These are phyloP conservation scores for Xylophagus ater DNA, from an alignment of 2,888 invertebrate genomes.

Conservation along the genomic window DNA sequence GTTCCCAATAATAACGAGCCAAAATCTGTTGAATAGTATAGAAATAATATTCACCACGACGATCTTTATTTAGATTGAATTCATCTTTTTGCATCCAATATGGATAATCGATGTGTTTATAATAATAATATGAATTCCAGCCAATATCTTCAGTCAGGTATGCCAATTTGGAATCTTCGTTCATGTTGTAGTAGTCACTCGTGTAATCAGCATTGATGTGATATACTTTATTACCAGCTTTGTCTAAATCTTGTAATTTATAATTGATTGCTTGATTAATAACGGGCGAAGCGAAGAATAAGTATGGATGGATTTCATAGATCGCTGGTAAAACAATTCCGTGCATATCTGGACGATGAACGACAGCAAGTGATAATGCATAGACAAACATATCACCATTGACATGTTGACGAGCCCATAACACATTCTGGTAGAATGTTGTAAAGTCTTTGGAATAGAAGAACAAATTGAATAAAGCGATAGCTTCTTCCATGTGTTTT, in stretches of 20 bases:
- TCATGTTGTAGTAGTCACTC: conserved; percentile 27
- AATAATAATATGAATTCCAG: conserved; percentile 54
- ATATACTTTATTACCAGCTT: conserved; percentile 45
- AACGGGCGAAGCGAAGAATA: conserved; percentile 56
- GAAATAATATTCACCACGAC: conserved; percentile 54
- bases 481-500: conserved; percentile 44
- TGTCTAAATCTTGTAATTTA: conserved; percentile 40
- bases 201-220: conserved; percentile 19
- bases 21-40: conserved; percentile 56
- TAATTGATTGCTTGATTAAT: conserved; percentile 51
- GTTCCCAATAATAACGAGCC: conserved; percentile 64
- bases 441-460: conserved; percentile 59
- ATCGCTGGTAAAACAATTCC: conserved; percentile 56
- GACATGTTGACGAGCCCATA: conserved; percentile 53
- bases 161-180: conserved; percentile 46
- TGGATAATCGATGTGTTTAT: conserved; percentile 50
- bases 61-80: conserved; percentile 44
- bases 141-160: conserved; percentile 66
- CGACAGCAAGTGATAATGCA: conserved; percentile 48
- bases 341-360: conserved; percentile 52
- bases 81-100: conserved; percentile 50
- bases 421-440: conserved; percentile 56
- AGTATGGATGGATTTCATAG: conserved; percentile 62
- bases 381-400: conserved; percentile 62
- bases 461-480: conserved; percentile 51